Evolutionary conservation across 1,140 invertebrate genomes (phyloP).

Genomic region (Acromyrmex echinatior): DNA sequence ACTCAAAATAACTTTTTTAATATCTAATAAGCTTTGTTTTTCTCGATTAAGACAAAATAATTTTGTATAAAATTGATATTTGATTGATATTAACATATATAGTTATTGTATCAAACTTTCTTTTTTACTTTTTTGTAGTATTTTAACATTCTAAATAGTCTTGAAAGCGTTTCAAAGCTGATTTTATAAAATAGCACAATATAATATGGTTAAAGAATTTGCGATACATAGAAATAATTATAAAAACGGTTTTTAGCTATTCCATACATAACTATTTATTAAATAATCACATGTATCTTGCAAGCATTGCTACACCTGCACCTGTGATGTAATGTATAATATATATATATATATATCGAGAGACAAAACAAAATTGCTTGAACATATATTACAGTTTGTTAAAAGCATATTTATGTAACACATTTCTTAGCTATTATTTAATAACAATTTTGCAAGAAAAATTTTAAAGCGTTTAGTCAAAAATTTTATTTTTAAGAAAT

Average conservation of each 20-base stretch:
- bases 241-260: conserved; percentile 29
- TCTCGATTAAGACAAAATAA: neutral
- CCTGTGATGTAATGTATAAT: conserved; percentile 18
- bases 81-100: conserved; percentile 8
- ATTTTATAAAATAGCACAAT: conserved; percentile 27
- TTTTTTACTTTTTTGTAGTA: neutral
- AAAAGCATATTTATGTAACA: conserved; percentile 13
- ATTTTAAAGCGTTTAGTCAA: conserved; percentile 39
- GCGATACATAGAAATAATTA: conserved; percentile 17
- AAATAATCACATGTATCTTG: conserved; percentile 29
- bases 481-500: conserved; percentile 33
- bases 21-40: neutral
- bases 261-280: conserved; percentile 5
- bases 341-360: neutral
- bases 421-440: conserved; percentile 4
- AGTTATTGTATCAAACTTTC: neutral
- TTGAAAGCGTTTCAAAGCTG: conserved; percentile 26
- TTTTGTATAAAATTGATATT: conserved; percentile 38
- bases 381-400: conserved; percentile 24
- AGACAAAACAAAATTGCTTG: conserved; percentile 19
- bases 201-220: neutral
- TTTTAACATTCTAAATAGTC: neutral
- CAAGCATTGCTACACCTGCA: conserved; percentile 40
- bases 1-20: conserved; percentile 42
- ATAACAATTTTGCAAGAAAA: conserved; percentile 47